Conservation (phyloP, 2,113 vertebrate species). For the Marmota flaviventris region DNA sequence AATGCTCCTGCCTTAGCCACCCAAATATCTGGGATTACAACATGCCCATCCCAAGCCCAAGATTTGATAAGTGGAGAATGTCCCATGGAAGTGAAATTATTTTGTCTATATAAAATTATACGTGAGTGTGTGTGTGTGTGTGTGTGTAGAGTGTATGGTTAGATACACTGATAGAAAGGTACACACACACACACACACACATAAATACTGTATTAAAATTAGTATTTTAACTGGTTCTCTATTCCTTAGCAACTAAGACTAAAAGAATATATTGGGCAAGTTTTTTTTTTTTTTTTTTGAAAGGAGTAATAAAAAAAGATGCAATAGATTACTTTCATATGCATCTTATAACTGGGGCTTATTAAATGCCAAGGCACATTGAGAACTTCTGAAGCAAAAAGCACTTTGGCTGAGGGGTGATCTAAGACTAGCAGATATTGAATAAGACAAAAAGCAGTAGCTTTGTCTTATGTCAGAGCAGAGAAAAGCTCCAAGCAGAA, state of each 20-base stretch:
- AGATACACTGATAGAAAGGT: neutral
- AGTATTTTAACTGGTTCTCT: neutral
- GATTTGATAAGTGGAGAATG: constrained; percentile 18
- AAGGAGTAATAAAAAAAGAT: constrained; percentile 37
- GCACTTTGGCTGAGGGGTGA: neutral
- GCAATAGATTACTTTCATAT: neutral
- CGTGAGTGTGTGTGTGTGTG: neutral
- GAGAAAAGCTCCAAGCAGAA: constrained; percentile 11
- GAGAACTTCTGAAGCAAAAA: constrained; percentile 44
- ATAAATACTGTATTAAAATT: neutral
- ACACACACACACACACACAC: neutral
- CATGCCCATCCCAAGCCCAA: neutral
- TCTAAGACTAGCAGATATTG: constrained; percentile 49
- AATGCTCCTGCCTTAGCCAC: too few species aligned
- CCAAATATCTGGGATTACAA: too few species aligned
- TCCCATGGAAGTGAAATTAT: constrained; percentile 19
- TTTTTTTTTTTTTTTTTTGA: constrained; percentile 22
- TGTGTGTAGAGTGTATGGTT: too few species aligned
- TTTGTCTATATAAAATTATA: neutral
- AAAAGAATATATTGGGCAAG: neutral
- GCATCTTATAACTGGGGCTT: neutral
- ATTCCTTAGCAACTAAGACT: constrained; percentile 4
- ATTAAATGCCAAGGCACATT: constrained; percentile 52
- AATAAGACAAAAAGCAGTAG: constrained; percentile 22
- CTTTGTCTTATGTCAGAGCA: neutral